These are phyloP conservation scores for Acanthosepion pharaonis DNA, from an alignment of 2,888 invertebrate genomes.

Conservation along the genomic window DNA sequence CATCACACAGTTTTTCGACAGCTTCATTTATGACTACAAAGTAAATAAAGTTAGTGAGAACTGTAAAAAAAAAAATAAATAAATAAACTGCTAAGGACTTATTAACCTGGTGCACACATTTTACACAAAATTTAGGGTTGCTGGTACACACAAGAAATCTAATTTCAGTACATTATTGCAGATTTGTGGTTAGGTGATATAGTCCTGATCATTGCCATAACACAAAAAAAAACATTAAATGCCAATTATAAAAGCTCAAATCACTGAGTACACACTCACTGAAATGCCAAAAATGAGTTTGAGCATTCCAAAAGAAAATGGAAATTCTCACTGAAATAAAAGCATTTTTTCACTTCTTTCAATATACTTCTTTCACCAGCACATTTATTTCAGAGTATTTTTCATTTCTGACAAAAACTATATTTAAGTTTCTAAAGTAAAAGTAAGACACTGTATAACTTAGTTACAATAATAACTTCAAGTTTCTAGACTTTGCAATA, in stretches of 20 bases:
- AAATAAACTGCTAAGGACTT: background rate
- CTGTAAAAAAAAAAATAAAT: background rate
- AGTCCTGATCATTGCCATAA: background rate
- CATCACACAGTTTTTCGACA: background rate
- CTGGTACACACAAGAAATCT: background rate
- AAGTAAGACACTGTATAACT: too few relatives aligned
- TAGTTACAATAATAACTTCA: too few relatives aligned
- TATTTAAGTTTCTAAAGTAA: too few relatives aligned
- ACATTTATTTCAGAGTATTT: too few relatives aligned
- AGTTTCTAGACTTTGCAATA: too few relatives aligned
- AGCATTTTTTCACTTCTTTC: background rate
- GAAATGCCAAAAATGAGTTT: background rate
- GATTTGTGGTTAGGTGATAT: background rate
- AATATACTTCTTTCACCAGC: background rate
- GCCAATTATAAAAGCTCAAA: slow-evolving; percentile 4
- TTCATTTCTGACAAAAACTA: too few relatives aligned
- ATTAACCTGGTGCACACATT: background rate
- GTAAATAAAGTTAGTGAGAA: background rate
- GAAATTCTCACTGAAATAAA: background rate
- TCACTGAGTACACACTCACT: background rate
- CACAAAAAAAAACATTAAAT: background rate
- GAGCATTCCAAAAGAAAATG: background rate
- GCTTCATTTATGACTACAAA: background rate
- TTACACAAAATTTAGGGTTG: background rate
- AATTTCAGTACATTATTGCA: background rate